These are phyloP conservation scores for Zaprionus africanus DNA, from an alignment of 1,140 invertebrate genomes.

Conservation along the genomic window DNA sequence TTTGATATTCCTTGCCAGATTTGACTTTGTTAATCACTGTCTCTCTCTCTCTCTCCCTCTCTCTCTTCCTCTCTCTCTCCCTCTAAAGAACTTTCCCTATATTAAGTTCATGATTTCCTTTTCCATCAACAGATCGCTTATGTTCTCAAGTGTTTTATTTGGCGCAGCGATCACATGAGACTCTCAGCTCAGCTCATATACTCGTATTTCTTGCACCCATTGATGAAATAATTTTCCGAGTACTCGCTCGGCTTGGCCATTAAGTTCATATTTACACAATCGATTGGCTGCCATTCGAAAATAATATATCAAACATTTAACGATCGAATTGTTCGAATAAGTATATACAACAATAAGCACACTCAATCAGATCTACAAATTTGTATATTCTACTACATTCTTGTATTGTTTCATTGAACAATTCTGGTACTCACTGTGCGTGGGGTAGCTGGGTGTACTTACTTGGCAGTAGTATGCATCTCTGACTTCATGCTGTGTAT, in stretches of 20 bases:
- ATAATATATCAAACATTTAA: constrained; percentile 1
- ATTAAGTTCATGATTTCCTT: neutral
- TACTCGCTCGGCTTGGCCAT: neutral
- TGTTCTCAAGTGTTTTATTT: constrained; percentile 2
- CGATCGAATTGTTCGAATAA: neutral
- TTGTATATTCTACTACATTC: neutral
- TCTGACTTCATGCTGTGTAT: no score
- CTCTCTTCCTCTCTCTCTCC: neutral
- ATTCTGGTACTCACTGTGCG: neutral
- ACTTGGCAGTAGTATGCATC: no score
- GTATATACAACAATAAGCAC: neutral
- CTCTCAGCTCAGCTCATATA: neutral
- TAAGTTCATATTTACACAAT: constrained; percentile 3
- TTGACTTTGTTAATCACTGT: no score
- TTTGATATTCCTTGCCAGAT: neutral
- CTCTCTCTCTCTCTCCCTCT: no score
- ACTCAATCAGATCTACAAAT: neutral
- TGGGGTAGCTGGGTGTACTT: no score
- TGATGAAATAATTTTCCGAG: neutral
- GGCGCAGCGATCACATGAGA: neutral
- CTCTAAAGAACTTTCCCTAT: no score
- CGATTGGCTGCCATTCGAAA: neutral
- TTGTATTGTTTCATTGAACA: neutral
- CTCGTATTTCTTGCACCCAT: constrained; percentile 1
- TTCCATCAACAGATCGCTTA: neutral